Evolutionary conservation across 2,888 invertebrate genomes (phyloP), one percentile per base, ranked within the genome.

Genomic region (Epinotia bilunana): DNA sequence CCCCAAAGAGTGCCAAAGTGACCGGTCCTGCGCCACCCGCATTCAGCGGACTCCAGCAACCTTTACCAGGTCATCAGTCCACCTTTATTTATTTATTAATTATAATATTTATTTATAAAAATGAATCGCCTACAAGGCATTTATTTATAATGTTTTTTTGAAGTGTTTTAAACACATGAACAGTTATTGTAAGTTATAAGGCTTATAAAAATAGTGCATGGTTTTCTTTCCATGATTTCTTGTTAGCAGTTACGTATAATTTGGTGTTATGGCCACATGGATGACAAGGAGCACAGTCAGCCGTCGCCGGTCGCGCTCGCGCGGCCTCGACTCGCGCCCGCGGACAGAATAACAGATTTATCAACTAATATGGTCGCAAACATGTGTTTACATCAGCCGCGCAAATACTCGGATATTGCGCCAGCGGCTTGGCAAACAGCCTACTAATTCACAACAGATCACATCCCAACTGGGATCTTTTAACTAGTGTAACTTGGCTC

Each of bases 281-380:
- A 55, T 28, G 53, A 28, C 53, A 33, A 11, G 13, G 23, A 65
- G 53, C 5, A 0, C 11, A 65, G 5, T 28, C 28, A 64, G 28
- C 20, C 49, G 18, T 33, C 53, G 12, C 60, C 18, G 55, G 4
- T 43, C 39, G 55, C n/a, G n/a, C n/a, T n/a, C n/a, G 12, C 60
- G 33, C 18, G 55, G 4, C 55, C 67, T 67, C 23, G 63, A 63
- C 23, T 43, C 39, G 55, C n/a, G 23, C 23, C 20, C 39, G 55
- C n/a, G 23, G 12, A 20, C 67, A 20, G 67, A 67, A 67, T 67
- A 67, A 67, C 67, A 57, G 39, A 67, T 67, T 55, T 39, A 67
- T 67, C 20, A 67, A 67, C 12, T 67, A 67, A 55, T 57, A 39
- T 67, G 55, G 67, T 57, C 67, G 33, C 67, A 67, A 39, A 67